These are phyloP conservation scores for Sus scrofa DNA, from an alignment of 2,113 vertebrate genomes.

Conservation along the genomic window T2T-Sscrofa CM000820.6:58051501-58052000, in stretches of 20 bases:
- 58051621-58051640: constrained; percentile 67
- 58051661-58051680: constrained; percentile 32
- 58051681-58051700: constrained; percentile 61
- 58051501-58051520: neutral
- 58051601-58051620: constrained; percentile 45
- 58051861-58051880: constrained; percentile 46
- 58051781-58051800: constrained; percentile 67
- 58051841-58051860: constrained; percentile 42
- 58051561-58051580: neutral
- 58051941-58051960: neutral
- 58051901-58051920: constrained; percentile 34
- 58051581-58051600: constrained; percentile 27
- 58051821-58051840: constrained; percentile 61
- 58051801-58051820: constrained; percentile 72
- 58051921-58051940: constrained; percentile 29
- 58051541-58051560: neutral
- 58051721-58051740: constrained; percentile 58
- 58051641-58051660: constrained; percentile 75
- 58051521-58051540: neutral
- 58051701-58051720: constrained; percentile 63
- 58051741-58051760: constrained; percentile 65
- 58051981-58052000: constrained; percentile 11
- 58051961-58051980: neutral
- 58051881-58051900: constrained; percentile 58
- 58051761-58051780: constrained; percentile 44